Evolutionary conservation across 2,113 vertebrate species (phyloP), one percentile per base, ranked within the genome.

Genomic region (Hippocampus barbouri): DNA sequence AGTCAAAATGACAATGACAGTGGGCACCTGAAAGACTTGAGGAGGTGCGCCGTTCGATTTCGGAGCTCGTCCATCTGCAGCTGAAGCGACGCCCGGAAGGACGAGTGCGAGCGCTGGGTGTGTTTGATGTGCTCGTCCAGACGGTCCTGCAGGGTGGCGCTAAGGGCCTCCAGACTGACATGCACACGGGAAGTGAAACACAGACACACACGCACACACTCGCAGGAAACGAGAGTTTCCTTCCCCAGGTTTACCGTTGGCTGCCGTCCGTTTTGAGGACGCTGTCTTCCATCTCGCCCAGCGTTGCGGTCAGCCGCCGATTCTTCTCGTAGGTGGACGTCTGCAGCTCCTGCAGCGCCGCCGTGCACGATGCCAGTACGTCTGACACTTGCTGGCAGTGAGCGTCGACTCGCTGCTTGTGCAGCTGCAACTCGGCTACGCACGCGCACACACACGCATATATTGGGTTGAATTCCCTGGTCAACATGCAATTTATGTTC

Each of bases 11-110:
- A 34, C 27, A 30, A 30, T 3, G 30, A 30, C 2, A 20, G 63
- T 12, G 4, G 38, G 38, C 69, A 90, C 89, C 87, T 90, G 78
- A 85, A 85, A 40, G 86, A 86, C 40, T 2, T 21, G 15, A 88
- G 80, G 4, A 88, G 70, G 0, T 30, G 41, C 0, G 57, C 5
- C 0, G 66, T 83, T 18, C 34, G 79, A 5, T 5, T 59, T 40
- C 72, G 38, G 49, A 76, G 25, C 23, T 71, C 47, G 14, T 80
- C 40, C 73, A 88, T 63, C 34, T 70, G 66, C 18, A 8, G 0
- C 16, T 41, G 69, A 8, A 85, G 30, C 0, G 16, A 68, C 53
- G 57, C 27, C n/a, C 78, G 83, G 75, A 83, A 90, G 64, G 7
- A 6, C 2, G 60, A 73, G 66, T 72, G 66, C 30, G n/a, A 66